Evolutionary conservation across 2,797 vertebrate species (phyloP).

Genomic region (Acipenser ruthenus): DNA sequence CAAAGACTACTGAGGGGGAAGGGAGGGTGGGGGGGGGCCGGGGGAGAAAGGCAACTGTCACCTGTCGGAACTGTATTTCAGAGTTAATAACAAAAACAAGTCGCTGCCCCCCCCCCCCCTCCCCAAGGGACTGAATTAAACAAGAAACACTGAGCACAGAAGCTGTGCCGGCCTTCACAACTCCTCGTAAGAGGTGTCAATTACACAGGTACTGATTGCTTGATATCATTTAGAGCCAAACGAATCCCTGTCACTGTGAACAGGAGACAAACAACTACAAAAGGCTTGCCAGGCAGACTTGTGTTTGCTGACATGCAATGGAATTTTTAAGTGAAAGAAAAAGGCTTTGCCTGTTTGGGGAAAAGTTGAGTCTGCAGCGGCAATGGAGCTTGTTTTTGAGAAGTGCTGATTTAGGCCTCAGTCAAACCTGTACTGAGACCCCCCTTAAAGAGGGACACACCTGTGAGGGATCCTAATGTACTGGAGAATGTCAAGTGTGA

Average conservation of each 20-base stretch:
- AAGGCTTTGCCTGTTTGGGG: no score
- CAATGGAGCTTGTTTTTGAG: no score
- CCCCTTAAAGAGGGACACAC: no score
- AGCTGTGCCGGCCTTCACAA: conserved; percentile 6
- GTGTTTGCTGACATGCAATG: conserved; percentile 7
- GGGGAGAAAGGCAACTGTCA: conserved; percentile 24
- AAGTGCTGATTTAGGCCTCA: no score
- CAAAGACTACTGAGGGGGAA: conserved; percentile 25
- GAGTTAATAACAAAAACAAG: conserved; percentile 33
- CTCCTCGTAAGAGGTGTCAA: background rate
- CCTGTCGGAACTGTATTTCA: conserved; percentile 23
- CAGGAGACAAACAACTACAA: conserved; percentile 4
- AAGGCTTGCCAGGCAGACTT: conserved; percentile 5
- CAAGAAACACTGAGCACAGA: background rate
- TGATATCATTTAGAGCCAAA: conserved; percentile 11
- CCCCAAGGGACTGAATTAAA: conserved; percentile 11
- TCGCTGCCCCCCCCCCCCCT: background rate
- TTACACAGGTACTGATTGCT: conserved; percentile 1
- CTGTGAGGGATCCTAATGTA: no score
- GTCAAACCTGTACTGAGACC: no score
- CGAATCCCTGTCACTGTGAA: conserved; percentile 11
- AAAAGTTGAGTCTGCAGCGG: no score
- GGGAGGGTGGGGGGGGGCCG: background rate
- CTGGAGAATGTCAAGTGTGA: no score
- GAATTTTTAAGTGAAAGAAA: conserved; percentile 9